Percentiles rank a stretch among this genome's conserved stretches.
phyloP scores from a whole-genome alignment of 2,888 invertebrate species.

The Phaedon cochleariae region DNA sequence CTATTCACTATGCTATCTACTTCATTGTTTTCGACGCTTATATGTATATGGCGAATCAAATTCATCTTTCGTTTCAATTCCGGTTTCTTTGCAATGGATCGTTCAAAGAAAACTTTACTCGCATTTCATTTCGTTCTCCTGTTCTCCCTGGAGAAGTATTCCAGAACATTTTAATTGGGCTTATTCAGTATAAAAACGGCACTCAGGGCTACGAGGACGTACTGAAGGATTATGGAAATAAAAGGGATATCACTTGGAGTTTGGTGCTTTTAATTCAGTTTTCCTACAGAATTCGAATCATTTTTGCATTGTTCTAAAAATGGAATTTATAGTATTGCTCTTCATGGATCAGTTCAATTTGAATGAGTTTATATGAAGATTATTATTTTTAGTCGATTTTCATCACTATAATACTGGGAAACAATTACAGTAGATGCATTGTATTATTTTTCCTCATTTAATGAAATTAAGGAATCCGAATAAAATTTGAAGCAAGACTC shows the following conservation, averaged over 20 bases:
- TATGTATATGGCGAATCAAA: background rate
- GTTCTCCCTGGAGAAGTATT: background rate
- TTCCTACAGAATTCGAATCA: background rate
- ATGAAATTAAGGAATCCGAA: too few relatives aligned
- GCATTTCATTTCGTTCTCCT: slow-evolving; percentile 12
- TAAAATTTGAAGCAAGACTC: too few relatives aligned
- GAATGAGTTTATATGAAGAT: too few relatives aligned
- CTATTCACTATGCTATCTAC: background rate
- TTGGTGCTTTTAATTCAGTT: background rate
- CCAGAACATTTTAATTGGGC: background rate
- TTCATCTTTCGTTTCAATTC: slow-evolving; percentile 17
- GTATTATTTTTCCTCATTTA: too few relatives aligned
- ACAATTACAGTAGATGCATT: too few relatives aligned
- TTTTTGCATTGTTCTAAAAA: background rate
- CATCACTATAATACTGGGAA: too few relatives aligned
- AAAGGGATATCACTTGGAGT: background rate
- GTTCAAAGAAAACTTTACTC: slow-evolving; percentile 8
- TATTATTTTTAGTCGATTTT: too few relatives aligned
- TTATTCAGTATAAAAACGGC: background rate
- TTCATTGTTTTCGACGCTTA: background rate
- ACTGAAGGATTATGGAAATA: background rate
- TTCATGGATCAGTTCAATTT: background rate
- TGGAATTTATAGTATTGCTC: background rate
- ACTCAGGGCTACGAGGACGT: background rate
- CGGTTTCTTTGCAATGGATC: slow-evolving; percentile 10